A percentile compares a stretch with the other conserved stretches of the same genome.
Evolutionary conservation across 2,113 vertebrate species (phyloP).

Genomic region (Heterotilapia buettikoferi): DNA sequence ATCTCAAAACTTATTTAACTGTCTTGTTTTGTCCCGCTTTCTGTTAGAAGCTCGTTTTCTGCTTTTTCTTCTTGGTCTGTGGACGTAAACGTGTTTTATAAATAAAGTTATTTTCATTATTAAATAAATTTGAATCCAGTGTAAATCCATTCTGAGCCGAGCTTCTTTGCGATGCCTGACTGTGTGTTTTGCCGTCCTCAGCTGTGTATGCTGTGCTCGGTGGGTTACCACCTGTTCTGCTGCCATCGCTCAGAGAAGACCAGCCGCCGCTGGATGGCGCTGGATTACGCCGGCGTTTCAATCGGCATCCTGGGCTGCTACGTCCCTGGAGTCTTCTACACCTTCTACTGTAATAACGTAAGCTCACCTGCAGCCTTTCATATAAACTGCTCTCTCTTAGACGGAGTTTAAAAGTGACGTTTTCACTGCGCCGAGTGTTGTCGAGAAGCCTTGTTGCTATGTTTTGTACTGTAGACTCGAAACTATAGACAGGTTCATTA

Average conservation of each 20-base stretch:
- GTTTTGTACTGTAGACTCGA: neutral
- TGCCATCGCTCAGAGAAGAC: slow-evolving; percentile 95
- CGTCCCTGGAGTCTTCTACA: slow-evolving; percentile 92
- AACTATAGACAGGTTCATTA: neutral
- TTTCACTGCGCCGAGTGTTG: neutral
- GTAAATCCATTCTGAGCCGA: neutral
- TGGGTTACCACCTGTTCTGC: slow-evolving; percentile 90
- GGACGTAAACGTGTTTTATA: neutral
- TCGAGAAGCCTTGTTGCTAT: neutral
- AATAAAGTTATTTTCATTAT: neutral
- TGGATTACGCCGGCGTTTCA: slow-evolving; percentile 91
- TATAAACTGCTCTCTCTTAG: neutral
- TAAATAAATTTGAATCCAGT: neutral
- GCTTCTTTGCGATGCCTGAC: neutral
- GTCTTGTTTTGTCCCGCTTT: accelerated
- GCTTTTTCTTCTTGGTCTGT: neutral
- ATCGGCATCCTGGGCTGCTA: slow-evolving; percentile 94
- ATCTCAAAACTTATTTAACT: neutral
- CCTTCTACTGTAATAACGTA: slow-evolving; percentile 93
- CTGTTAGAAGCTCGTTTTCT: accelerated
- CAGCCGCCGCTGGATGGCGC: slow-evolving; percentile 90
- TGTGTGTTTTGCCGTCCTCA: neutral
- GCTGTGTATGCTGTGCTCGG: slow-evolving; percentile 95
- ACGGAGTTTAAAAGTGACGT: accelerated
- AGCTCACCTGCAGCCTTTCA: slow-evolving; percentile 38